Evolutionary conservation across 2,888 invertebrate genomes (phyloP).

Genomic region (Chymomyza amoena): DNA sequence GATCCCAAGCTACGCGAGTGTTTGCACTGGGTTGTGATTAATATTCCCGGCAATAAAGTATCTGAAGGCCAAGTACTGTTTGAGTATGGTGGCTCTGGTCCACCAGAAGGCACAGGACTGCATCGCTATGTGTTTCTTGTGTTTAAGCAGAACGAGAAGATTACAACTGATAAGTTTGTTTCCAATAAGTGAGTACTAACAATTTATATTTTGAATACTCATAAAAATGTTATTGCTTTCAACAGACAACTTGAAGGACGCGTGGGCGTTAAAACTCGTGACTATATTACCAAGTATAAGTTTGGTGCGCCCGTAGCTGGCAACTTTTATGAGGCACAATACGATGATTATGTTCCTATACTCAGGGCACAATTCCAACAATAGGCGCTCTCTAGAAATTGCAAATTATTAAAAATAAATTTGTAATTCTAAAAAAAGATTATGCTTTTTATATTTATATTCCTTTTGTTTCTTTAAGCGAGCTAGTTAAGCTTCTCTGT

Average conservation of each 20-base stretch:
- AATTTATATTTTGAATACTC: background rate
- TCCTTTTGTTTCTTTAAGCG: background rate
- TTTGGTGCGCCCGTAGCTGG: constrained; percentile 88
- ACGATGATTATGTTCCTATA: constrained; percentile 87
- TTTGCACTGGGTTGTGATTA: constrained; percentile 94
- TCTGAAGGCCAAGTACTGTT: constrained; percentile 86
- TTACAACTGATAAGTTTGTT: constrained; percentile 62
- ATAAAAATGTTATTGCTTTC: constrained; percentile 47
- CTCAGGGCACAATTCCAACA: constrained; percentile 75
- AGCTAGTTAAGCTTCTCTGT: constrained; percentile 87
- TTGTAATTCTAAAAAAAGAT: constrained; percentile 25
- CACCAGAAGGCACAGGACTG: constrained; percentile 86
- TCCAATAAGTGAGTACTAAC: constrained; percentile 56
- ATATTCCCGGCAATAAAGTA: constrained; percentile 88
- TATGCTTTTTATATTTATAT: background rate
- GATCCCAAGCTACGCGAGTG: constrained; percentile 91
- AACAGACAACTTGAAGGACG: constrained; percentile 79
- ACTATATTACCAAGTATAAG: constrained; percentile 87
- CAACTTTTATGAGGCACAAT: constrained; percentile 89
- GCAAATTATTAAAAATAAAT: constrained; percentile 43
- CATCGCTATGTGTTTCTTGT: constrained; percentile 90
- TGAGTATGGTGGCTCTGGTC: constrained; percentile 91
- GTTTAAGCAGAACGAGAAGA: constrained; percentile 83
- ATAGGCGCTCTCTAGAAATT: constrained; percentile 27
- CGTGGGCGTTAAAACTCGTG: constrained; percentile 83